Evolutionary conservation across 2,888 invertebrate genomes (phyloP).

Genomic region (Xylota sylvarum): DNA sequence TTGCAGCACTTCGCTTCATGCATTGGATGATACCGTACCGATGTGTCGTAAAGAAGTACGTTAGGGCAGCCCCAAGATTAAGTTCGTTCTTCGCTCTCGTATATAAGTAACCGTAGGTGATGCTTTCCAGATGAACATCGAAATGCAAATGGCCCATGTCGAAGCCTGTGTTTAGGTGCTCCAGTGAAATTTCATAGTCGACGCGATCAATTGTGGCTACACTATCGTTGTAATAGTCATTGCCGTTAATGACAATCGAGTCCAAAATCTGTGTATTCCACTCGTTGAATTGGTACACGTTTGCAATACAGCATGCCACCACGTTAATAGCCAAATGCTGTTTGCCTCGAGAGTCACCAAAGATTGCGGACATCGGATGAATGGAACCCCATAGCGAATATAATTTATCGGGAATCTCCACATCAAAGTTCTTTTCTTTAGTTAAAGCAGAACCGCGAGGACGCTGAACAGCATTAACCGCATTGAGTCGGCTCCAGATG

Average conservation of each 20-base stretch:
- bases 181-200: slow-evolving; percentile 87
- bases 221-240: slow-evolving; percentile 86
- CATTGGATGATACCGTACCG: slow-evolving; percentile 87
- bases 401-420: slow-evolving; percentile 89
- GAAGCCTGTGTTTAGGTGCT: slow-evolving; percentile 86
- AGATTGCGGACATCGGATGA: slow-evolving; percentile 87
- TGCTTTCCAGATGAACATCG: slow-evolving; percentile 86
- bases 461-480: slow-evolving; percentile 80
- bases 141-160: slow-evolving; percentile 87
- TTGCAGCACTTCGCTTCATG: slow-evolving; percentile 86
- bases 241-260: slow-evolving; percentile 87
- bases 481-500: slow-evolving; percentile 83
- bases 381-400: slow-evolving; percentile 89
- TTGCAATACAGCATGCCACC: slow-evolving; percentile 87
- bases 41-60: slow-evolving; percentile 87
- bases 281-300: slow-evolving; percentile 87
- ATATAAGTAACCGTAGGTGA: slow-evolving; percentile 88
- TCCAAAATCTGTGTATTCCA: slow-evolving; percentile 88
- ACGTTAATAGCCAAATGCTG: slow-evolving; percentile 88
- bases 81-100: slow-evolving; percentile 86
- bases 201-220: slow-evolving; percentile 84
- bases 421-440: slow-evolving; percentile 87
- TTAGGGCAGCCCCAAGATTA: slow-evolving; percentile 88
- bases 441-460: slow-evolving; percentile 80
- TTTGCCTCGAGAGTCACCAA: slow-evolving; percentile 87